Evolutionary conservation across 2,797 vertebrate species (phyloP).

Genomic region (Amblyopsis hoosieri): DNA sequence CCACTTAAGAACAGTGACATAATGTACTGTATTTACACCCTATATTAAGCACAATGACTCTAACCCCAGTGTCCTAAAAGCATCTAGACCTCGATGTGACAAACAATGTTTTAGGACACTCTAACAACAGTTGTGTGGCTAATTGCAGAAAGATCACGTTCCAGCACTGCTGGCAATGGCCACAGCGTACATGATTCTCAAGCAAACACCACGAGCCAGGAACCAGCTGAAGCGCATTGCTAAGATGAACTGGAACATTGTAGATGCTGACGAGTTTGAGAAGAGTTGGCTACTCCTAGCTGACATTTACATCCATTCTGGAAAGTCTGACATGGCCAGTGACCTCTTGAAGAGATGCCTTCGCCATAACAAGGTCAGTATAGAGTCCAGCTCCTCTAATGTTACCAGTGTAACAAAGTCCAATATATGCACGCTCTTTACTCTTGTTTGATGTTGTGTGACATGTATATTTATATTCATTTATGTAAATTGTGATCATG

Average conservation of each 20-base stretch:
- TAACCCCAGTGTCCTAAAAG: too few relatives aligned
- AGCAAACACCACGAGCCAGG: conserved; percentile 92
- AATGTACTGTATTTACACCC: too few relatives aligned
- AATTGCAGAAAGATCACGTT: conserved; percentile 89
- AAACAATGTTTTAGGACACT: too few relatives aligned
- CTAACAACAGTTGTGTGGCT: conserved; percentile 20
- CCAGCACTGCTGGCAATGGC: conserved; percentile 95
- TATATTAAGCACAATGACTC: too few relatives aligned
- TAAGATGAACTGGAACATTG: conserved; percentile 95
- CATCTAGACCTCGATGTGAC: too few relatives aligned
- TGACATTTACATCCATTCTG: conserved; percentile 96
- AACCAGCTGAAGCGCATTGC: conserved; percentile 95
- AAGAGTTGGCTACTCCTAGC: conserved; percentile 97
- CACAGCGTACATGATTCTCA: conserved; percentile 96
- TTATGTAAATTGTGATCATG: conserved; percentile 24
- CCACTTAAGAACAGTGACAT: too few relatives aligned
- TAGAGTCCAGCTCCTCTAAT: conserved; percentile 11
- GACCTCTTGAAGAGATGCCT: conserved; percentile 92
- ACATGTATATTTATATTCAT: conserved; percentile 10
- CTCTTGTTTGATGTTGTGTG: conserved; percentile 12
- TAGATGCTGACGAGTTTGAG: conserved; percentile 96
- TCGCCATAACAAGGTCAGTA: conserved; percentile 88
- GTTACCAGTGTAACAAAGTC: neutral
- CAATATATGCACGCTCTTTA: neutral
- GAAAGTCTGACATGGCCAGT: conserved; percentile 94